Conservation (phyloP, 1,140 invertebrate genomes). For the Chrysopa pallens region DNA sequence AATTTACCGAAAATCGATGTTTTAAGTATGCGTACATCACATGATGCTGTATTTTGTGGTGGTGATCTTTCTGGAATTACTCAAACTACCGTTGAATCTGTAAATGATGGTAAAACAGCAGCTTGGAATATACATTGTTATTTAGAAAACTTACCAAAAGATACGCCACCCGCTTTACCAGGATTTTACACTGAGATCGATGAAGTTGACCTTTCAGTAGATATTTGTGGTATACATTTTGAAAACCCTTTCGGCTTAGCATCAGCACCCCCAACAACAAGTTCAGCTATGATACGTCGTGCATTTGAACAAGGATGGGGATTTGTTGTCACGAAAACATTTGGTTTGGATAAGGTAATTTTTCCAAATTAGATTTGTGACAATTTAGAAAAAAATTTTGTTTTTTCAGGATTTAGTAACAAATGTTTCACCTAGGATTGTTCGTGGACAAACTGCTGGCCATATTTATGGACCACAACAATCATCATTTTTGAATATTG, state of each 20-base stretch:
- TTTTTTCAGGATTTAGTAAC: constrained; percentile 69
- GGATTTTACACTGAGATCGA: constrained; percentile 89
- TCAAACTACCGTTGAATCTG: constrained; percentile 94
- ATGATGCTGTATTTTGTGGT: constrained; percentile 73
- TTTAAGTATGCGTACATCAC: constrained; percentile 58
- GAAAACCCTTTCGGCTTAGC: constrained; percentile 95
- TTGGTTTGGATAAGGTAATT: constrained; percentile 74
- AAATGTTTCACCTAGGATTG: constrained; percentile 92
- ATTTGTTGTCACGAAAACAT: constrained; percentile 94
- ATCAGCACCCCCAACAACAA: constrained; percentile 89
- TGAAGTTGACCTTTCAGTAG: constrained; percentile 77
- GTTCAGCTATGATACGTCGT: constrained; percentile 83
- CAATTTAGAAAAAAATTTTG: constrained; percentile 3
- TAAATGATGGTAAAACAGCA: constrained; percentile 95
- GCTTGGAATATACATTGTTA: constrained; percentile 92
- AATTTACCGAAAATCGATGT: constrained; percentile 61
- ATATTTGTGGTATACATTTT: constrained; percentile 85
- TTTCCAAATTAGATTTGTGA: constrained; percentile 2
- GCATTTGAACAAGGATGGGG: constrained; percentile 94
- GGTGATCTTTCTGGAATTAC: constrained; percentile 87
- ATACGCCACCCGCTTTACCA: constrained; percentile 56
- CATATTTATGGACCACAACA: constrained; percentile 87
- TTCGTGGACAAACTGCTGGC: constrained; percentile 82
- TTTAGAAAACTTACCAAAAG: constrained; percentile 50
- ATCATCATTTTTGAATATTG: constrained; percentile 91